A percentile compares a stretch with the other conserved stretches of the same genome.
Evolutionary conservation across 2,113 vertebrate genomes (phyloP).

Genomic region (Notothenia coriiceps): DNA sequence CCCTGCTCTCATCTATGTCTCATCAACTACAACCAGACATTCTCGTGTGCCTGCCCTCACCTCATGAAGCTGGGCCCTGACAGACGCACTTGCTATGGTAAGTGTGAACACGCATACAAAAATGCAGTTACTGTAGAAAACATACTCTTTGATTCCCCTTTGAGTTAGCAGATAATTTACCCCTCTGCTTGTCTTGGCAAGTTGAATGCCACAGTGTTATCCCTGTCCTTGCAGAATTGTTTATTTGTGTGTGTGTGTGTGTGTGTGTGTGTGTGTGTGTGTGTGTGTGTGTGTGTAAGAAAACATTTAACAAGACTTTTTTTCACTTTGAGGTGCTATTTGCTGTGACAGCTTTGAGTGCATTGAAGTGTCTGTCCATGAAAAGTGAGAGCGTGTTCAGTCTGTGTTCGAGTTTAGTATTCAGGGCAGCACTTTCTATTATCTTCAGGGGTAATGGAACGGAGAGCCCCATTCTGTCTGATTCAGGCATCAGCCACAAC

Average conservation of each 20-base stretch:
- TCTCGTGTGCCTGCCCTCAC: slow-evolving; percentile 95
- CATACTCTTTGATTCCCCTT: neutral
- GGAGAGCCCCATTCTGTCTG: slow-evolving; percentile 65
- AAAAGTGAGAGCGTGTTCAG: slow-evolving; percentile 23
- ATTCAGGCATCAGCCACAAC: slow-evolving; percentile 59
- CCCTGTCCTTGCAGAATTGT: slow-evolving; percentile 29
- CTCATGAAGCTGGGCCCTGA: slow-evolving; percentile 94
- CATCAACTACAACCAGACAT: slow-evolving; percentile 95
- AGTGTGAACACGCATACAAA: slow-evolving; percentile 14
- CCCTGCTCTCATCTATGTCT: slow-evolving; percentile 96
- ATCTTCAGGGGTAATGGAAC: slow-evolving; percentile 74
- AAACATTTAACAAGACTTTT: slow-evolving; percentile 50
- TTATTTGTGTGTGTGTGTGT: slow-evolving; percentile 8
- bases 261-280: neutral
- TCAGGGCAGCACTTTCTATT: slow-evolving; percentile 73
- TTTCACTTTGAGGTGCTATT: slow-evolving; percentile 26
- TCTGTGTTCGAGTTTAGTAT: slow-evolving; percentile 71
- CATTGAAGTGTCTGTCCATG: slow-evolving; percentile 54
- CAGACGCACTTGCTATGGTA: slow-evolving; percentile 94
- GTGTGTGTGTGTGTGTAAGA: neutral
- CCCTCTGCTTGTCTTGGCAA: slow-evolving; percentile 24
- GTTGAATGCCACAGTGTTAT: slow-evolving; percentile 35
- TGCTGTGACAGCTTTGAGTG: slow-evolving; percentile 52
- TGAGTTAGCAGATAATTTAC: slow-evolving; percentile 5
- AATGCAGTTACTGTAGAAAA: slow-evolving; percentile 11